These are phyloP conservation scores for Porites divaricata DNA, from an alignment of 92 coral and sea anemone species.

Conservation along the genomic window DNA sequence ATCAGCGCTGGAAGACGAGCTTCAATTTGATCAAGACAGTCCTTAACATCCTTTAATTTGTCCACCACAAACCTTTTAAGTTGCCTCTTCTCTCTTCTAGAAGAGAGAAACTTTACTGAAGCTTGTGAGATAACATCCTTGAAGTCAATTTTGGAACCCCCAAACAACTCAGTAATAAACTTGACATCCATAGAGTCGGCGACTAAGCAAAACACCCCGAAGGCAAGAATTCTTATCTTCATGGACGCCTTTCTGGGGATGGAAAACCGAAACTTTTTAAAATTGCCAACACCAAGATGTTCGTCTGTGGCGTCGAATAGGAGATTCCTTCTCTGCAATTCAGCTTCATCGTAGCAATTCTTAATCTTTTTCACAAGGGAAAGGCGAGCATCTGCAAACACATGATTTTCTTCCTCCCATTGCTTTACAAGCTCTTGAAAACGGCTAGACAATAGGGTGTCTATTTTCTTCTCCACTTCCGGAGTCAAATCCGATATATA, in stretches of 20 bases:
- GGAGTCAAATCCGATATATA: not conserved
- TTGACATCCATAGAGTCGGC: slow-evolving; percentile 18
- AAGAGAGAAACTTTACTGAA: slow-evolving; percentile 2
- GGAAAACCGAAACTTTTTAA: not conserved
- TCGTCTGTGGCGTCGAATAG: not conserved
- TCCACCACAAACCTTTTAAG: not conserved
- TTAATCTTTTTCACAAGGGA: slow-evolving; percentile 1
- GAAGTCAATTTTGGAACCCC: not conserved
- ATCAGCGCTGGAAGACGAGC: slow-evolving; percentile 31
- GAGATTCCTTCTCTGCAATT: not conserved
- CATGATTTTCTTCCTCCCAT: slow-evolving; percentile 38
- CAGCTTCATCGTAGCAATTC: not conserved
- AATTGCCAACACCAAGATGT: slow-evolving; percentile 42
- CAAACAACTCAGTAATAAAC: not conserved
- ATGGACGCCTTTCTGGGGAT: too few species aligned
- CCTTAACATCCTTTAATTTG: slow-evolving; percentile 8
- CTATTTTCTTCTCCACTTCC: not conserved
- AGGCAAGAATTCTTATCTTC: not conserved
- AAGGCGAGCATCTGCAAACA: slow-evolving; percentile 6
- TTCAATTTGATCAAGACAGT: not conserved
- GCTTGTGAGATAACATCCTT: not conserved
- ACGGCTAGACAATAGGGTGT: not conserved
- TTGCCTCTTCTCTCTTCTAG: not conserved
- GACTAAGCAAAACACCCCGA: slow-evolving; percentile 7
- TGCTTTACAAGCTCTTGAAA: not conserved